phyloP scores from a whole-genome alignment of 1,140 invertebrate genomes.

The Cyphomyrmex costatus region DNA sequence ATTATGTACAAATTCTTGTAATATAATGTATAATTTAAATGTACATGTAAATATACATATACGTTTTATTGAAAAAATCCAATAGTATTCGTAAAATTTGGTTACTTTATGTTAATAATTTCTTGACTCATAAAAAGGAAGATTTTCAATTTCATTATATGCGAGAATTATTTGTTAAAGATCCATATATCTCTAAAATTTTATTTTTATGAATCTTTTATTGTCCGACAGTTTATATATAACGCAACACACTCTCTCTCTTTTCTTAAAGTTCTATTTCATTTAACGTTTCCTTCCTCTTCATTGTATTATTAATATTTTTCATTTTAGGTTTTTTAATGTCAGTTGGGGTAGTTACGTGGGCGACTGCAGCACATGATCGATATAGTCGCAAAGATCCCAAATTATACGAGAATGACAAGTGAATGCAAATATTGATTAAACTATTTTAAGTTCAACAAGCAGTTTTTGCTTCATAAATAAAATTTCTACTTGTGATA shows the following conservation, averaged over 20 bases:
- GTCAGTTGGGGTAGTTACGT: background rate
- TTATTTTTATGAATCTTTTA: background rate
- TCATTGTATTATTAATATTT: background rate
- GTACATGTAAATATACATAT: too few species aligned
- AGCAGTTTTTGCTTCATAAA: background rate
- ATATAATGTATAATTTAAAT: background rate
- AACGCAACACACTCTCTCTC: too few species aligned
- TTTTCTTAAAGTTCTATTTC: constrained; percentile 2
- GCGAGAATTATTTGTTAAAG: background rate
- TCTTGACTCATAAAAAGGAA: background rate
- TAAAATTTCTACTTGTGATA: background rate
- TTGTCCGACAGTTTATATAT: background rate
- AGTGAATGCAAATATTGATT: constrained; percentile 27
- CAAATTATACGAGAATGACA: constrained; percentile 68
- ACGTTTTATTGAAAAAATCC: background rate
- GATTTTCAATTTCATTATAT: background rate
- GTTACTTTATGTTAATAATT: background rate
- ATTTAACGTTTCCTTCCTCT: background rate
- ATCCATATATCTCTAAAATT: background rate
- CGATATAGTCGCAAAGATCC: constrained; percentile 64
- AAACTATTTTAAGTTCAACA: constrained; percentile 6
- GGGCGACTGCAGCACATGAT: background rate
- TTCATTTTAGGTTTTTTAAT: constrained; percentile 23
- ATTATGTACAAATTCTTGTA: background rate
- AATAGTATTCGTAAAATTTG: background rate